Evolutionary conservation across 2,113 vertebrate genomes (phyloP), one percentile per base, ranked within the genome.

Genomic region (Scomber scombrus): DNA sequence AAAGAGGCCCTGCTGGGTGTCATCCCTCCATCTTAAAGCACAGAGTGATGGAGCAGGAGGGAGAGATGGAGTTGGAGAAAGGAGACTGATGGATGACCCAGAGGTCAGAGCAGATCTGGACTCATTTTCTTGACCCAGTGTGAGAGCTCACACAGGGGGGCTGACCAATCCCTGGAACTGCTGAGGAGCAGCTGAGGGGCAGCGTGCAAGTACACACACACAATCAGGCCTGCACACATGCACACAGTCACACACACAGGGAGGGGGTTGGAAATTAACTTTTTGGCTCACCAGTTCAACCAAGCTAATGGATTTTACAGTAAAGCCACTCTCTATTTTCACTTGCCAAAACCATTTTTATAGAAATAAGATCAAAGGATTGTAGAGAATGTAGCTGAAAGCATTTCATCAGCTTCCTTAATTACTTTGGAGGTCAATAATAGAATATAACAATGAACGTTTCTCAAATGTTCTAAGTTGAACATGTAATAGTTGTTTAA

Each of bases 101-200:
- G 21, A 85, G 83, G 83, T 89, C 82, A 68, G 68, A 68, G 62
- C 40, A 70, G 65, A 81, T 71, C 75, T 75, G 75, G 68, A 78
- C 82, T 88, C 66, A 80, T 89, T 80, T 85, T 84, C 62, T 31
- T 81, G 82, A 81, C 81, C 72, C 88, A 81, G 82, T 84, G 72
- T 81, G 83, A 83, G 56, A 64, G 79, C 80, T 66, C 69, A 74
- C 56, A 58, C 47, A 16, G n/a, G 60, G 71, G 57, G 66, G 40
- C 49, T 62, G 71, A 79, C 51, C 74, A 77, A 85, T 71, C 70
- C 60, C 43, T 72, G 64, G 60, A 67, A 75, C 74, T 67, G 71
- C 62, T 73, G 78, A 49, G 57, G 23, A 43, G 54, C 80, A 75
- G 54, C 78, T 43, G 31, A 67, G 47, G 34, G 49, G 31, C 52